Conservation (phyloP, 2,113 vertebrate genomes). For the Motacilla alba region DNA sequence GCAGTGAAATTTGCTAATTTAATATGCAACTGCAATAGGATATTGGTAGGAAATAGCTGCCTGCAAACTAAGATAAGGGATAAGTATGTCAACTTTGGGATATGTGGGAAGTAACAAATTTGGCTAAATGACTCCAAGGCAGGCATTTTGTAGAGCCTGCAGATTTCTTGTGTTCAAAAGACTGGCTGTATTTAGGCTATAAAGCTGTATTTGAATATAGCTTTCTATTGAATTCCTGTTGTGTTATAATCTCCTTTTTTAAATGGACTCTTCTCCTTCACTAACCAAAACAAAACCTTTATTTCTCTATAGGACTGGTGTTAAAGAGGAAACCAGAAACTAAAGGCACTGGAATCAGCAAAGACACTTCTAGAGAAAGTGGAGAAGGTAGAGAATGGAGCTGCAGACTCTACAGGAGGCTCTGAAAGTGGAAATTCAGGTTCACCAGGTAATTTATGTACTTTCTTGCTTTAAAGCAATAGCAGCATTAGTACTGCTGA, state of each 20-base stretch:
- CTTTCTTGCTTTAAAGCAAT: neutral
- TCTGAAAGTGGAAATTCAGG: slow-evolving; percentile 99
- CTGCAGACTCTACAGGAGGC: slow-evolving; percentile 98
- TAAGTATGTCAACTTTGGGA: neutral
- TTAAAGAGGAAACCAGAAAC: slow-evolving; percentile 65
- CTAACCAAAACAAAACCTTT: slow-evolving; percentile 28
- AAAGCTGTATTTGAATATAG: neutral
- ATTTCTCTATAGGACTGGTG: slow-evolving; percentile 55
- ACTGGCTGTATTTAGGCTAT: neutral
- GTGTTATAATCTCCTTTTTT: neutral
- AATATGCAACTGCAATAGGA: neutral
- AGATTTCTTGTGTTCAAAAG: neutral
- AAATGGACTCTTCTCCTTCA: neutral
- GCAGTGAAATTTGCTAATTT: slow-evolving; percentile 6
- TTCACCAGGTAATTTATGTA: slow-evolving; percentile 89
- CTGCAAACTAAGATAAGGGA: slow-evolving; percentile 18
- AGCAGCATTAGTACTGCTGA: neutral
- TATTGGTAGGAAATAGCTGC: slow-evolving; percentile 23
- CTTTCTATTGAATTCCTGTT: neutral
- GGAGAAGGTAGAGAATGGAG: slow-evolving; percentile 92
- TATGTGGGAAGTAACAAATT: slow-evolving; percentile 19
- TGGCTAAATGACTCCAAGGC: neutral
- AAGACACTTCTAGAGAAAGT: slow-evolving; percentile 69
- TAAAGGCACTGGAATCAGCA: slow-evolving; percentile 73
- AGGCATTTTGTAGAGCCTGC: neutral